phyloP scores from a whole-genome alignment of 2,888 invertebrate species.

The Drosophila eohydei region DNA sequence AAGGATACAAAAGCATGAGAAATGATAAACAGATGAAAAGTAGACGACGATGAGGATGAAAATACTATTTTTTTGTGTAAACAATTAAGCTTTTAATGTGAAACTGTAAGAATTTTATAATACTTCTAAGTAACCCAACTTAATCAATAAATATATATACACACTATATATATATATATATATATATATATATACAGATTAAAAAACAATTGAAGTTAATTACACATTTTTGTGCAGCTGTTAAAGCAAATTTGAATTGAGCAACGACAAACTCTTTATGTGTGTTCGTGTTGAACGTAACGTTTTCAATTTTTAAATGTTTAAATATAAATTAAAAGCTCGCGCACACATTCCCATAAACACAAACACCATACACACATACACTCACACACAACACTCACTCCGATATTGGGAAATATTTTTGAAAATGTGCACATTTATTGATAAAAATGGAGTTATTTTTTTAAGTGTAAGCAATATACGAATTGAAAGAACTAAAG shows the following conservation, averaged over 20 bases:
- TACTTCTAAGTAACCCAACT: constrained; percentile 46
- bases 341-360: constrained; percentile 46
- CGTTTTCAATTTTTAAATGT: constrained; percentile 58
- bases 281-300: constrained; percentile 56
- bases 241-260: constrained; percentile 48
- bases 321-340: constrained; percentile 41
- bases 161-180: constrained; percentile 8
- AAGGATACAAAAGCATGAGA: constrained; percentile 15
- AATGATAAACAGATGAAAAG: constrained; percentile 13
- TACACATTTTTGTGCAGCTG: constrained; percentile 53
- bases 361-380: constrained; percentile 19
- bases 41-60: background rate
- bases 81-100: constrained; percentile 63
- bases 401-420: constrained; percentile 40
- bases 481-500: constrained; percentile 57
- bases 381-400: constrained; percentile 1
- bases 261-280: constrained; percentile 45
- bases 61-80: constrained; percentile 54
- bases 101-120: constrained; percentile 69
- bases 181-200: constrained; percentile 18
- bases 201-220: constrained; percentile 24
- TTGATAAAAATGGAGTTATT: constrained; percentile 54
- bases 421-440: constrained; percentile 59
- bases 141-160: constrained; percentile 45
- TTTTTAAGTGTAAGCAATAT: constrained; percentile 52